These are phyloP conservation scores for Silurus meridionalis DNA, from an alignment of 2,113 vertebrate genomes.

Conservation along the genomic window DNA sequence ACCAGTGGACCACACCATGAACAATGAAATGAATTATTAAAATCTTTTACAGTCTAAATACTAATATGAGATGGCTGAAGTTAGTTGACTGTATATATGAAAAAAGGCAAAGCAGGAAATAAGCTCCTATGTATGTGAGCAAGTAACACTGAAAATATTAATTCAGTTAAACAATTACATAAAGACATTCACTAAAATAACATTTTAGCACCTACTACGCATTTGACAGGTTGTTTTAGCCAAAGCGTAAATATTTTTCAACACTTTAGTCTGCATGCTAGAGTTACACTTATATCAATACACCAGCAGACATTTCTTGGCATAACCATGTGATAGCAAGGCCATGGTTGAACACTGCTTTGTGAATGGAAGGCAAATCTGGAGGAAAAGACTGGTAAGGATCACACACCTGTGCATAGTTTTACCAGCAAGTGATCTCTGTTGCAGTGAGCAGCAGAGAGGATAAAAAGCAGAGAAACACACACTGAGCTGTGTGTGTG, in stretches of 20 bases:
- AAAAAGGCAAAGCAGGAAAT: background rate
- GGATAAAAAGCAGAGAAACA: too few relatives aligned
- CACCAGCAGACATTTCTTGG: background rate
- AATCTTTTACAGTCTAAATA: background rate
- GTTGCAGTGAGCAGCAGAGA: too few relatives aligned
- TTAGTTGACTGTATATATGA: background rate
- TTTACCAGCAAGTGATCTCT: too few relatives aligned
- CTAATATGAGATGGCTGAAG: background rate
- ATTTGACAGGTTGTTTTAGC: background rate
- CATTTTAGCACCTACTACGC: slow-evolving; percentile 6
- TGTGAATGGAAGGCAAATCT: too few relatives aligned
- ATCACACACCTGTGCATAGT: too few relatives aligned
- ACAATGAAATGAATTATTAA: background rate
- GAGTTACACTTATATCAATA: background rate
- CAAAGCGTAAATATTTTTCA: background rate
- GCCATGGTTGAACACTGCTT: too few relatives aligned
- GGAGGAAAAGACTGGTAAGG: too few relatives aligned
- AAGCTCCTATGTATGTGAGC: background rate
- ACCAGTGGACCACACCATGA: background rate
- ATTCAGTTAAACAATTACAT: background rate
- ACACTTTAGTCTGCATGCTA: background rate
- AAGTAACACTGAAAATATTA: background rate
- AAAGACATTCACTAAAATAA: background rate
- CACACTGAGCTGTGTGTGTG: too few relatives aligned
- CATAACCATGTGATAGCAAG: background rate